phyloP scores from a whole-genome alignment of 2,888 invertebrate species.

The Anagyrus pseudococci region DNA sequence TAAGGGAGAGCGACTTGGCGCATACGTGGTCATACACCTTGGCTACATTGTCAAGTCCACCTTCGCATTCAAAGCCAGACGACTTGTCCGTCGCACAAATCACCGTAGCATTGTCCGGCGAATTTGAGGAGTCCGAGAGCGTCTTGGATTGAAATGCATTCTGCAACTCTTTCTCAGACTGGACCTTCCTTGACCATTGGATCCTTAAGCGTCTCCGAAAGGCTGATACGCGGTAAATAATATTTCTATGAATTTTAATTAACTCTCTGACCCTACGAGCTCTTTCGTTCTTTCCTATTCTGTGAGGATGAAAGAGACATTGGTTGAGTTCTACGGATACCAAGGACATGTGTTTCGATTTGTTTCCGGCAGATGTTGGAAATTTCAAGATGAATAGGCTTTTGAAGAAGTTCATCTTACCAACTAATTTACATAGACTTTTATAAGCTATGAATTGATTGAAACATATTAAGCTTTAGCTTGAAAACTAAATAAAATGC shows the following conservation, averaged over 20 bases:
- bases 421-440: no score
- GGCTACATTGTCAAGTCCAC: background rate
- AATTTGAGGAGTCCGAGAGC: constrained; percentile 20
- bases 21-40: background rate
- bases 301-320: background rate
- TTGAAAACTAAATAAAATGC: no score
- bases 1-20: no score
- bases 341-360: constrained; percentile 5
- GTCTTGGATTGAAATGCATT: constrained; percentile 9
- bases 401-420: no score
- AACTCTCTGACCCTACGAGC: background rate
- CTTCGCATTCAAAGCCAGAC: background rate
- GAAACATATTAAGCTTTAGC: no score
- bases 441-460: no score
- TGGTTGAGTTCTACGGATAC: background rate
- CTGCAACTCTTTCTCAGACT: background rate
- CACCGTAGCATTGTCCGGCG: constrained; percentile 14
- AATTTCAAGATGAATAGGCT: background rate
- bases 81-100: background rate
- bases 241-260: constrained; percentile 17
- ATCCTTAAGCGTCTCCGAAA: background rate
- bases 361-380: constrained; percentile 18
- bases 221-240: background rate
- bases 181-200: background rate
- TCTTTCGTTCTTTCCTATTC: background rate